Evolutionary conservation across 2,797 vertebrate species (phyloP).

Genomic region (Sphenodon punctatus): DNA sequence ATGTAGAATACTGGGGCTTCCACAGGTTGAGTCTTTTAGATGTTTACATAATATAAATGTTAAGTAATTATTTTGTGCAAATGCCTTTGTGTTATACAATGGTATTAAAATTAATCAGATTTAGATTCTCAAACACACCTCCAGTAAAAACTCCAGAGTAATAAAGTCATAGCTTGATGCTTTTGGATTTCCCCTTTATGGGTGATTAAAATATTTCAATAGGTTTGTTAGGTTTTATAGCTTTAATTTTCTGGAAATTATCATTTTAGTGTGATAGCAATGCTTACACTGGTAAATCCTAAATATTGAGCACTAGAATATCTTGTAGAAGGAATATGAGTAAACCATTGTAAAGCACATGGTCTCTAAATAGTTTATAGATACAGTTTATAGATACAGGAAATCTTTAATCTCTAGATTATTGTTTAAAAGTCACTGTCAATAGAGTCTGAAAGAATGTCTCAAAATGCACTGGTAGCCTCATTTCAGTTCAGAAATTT

Average conservation of each 20-base stretch:
- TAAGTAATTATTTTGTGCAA: background rate
- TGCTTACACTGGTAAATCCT: background rate
- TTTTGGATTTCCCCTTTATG: background rate
- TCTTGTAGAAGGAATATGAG: background rate
- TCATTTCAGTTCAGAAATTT: background rate
- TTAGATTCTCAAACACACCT: background rate
- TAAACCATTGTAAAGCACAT: background rate
- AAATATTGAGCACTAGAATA: background rate
- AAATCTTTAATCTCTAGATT: background rate
- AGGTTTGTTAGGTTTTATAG: background rate
- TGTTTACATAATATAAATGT: background rate
- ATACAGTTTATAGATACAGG: background rate
- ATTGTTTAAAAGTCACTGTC: background rate
- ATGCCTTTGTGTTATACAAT: background rate
- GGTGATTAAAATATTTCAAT: background rate
- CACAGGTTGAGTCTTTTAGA: background rate
- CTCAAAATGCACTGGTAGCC: background rate
- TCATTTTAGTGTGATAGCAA: background rate
- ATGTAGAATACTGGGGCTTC: background rate
- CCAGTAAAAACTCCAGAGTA: background rate
- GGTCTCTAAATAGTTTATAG: background rate
- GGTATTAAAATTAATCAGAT: background rate
- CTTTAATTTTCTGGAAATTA: background rate
- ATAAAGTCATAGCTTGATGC: background rate
- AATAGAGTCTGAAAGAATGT: background rate